These are phyloP conservation scores for Agrypnus murinus DNA, from an alignment of 2,888 invertebrate species.

Conservation along the genomic window DNA sequence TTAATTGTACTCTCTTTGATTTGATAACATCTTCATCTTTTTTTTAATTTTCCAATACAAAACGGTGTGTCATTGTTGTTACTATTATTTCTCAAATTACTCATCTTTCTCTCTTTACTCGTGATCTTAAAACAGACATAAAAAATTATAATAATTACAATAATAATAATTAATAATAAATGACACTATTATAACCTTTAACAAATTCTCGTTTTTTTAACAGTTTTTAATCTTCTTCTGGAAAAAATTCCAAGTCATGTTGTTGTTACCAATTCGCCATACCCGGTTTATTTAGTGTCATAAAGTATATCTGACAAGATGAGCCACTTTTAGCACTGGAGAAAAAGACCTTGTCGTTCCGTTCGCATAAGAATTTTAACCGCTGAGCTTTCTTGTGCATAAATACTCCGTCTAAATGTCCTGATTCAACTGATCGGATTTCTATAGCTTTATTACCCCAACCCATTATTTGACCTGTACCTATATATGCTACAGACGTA, in stretches of 20 bases:
- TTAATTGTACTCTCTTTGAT: conserved; percentile 39
- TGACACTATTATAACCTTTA: conserved; percentile 48
- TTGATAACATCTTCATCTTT: conserved; percentile 20
- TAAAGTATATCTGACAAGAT: conserved; percentile 99
- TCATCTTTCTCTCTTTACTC: too few species aligned
- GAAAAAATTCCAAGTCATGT: conserved; percentile 43
- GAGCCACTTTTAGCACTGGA: conserved; percentile 99
- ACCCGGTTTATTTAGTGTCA: conserved; percentile 99
- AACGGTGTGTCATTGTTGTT: too few species aligned
- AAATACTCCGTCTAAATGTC: conserved; percentile 99
- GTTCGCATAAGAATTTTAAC: conserved; percentile 99
- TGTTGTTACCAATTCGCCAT: conserved; percentile 99
- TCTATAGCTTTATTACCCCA: conserved; percentile 99
- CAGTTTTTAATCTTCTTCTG: conserved; percentile 37
- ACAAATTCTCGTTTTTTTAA: conserved; percentile 48
- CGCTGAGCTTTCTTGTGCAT: conserved; percentile 99
- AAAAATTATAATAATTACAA: conserved; percentile 16
- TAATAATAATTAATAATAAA: conserved; percentile 46
- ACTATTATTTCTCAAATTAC: too few species aligned
- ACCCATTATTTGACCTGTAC: conserved; percentile 99
- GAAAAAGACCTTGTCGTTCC: conserved; percentile 99
- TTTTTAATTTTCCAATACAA: too few species aligned
- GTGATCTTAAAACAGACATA: neutral
- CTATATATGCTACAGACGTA: conserved; percentile 98
- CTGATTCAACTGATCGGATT: conserved; percentile 99